Evolutionary conservation across 1,140 invertebrate genomes (phyloP).

Genomic region (Nomia melanderi): DNA sequence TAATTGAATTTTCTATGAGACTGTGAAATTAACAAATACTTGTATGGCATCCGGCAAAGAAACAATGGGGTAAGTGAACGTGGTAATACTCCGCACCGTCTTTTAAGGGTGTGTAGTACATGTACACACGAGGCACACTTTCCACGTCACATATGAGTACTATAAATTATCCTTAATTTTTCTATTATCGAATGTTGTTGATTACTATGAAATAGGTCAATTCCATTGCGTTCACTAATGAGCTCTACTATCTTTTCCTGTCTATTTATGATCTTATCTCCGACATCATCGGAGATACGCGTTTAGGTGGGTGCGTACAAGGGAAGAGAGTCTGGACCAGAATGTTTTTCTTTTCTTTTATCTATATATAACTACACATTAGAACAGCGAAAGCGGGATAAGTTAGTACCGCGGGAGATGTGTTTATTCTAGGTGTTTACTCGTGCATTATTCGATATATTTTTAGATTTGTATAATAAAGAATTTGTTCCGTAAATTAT

Average conservation of each 20-base stretch:
- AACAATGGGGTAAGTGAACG: slow-evolving; percentile 77
- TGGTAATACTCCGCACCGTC: slow-evolving; percentile 58
- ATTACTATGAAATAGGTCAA: slow-evolving; percentile 19
- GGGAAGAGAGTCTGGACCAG: slow-evolving; percentile 13
- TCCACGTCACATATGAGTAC: slow-evolving; percentile 22
- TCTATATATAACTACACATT: slow-evolving; percentile 34
- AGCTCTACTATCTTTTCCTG: slow-evolving; percentile 17
- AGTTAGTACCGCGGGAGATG: slow-evolving; percentile 28
- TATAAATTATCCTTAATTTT: slow-evolving; percentile 38
- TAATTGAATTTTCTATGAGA: slow-evolving; percentile 67
- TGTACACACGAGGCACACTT: slow-evolving; percentile 45
- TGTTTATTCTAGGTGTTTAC: slow-evolving; percentile 46
- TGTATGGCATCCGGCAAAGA: slow-evolving; percentile 79
- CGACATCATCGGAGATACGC: slow-evolving; percentile 27
- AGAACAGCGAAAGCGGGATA: slow-evolving; percentile 26
- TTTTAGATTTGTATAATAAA: slow-evolving; percentile 38
- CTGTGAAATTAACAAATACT: slow-evolving; percentile 65
- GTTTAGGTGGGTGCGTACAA: slow-evolving; percentile 26
- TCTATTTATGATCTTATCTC: slow-evolving; percentile 33
- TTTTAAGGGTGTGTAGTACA: slow-evolving; percentile 72
- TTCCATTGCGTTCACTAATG: slow-evolving; percentile 25
- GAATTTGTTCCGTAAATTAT: slow-evolving; percentile 19
- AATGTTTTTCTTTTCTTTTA: slow-evolving; percentile 23
- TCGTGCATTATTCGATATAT: slow-evolving; percentile 34
- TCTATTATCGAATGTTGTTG: slow-evolving; percentile 39